Evolutionary conservation across 2,113 vertebrate genomes (phyloP).

Genomic region (Percopsis transmontana): DNA sequence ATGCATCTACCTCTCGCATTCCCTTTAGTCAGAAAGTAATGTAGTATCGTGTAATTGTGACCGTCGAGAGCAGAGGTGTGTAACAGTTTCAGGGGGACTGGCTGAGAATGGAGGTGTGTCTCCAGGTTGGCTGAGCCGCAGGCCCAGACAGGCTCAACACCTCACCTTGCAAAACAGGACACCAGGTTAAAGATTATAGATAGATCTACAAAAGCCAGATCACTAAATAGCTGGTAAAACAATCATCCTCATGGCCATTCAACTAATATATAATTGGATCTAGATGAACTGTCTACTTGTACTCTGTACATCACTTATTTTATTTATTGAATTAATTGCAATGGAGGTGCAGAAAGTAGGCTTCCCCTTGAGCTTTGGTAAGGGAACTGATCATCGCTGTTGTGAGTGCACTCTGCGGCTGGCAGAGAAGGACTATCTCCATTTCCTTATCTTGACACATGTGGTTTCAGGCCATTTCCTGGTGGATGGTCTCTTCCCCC

Average conservation of each 20-base stretch:
- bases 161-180: slow-evolving; percentile 51
- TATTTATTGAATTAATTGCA: background rate
- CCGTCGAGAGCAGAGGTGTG: slow-evolving; percentile 53
- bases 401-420: slow-evolving; percentile 11
- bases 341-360: background rate
- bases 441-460: slow-evolving; percentile 68
- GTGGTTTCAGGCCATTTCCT: slow-evolving; percentile 71
- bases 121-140: slow-evolving; percentile 37
- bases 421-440: slow-evolving; percentile 4
- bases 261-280: background rate
- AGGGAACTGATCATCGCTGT: slow-evolving; percentile 12
- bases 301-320: background rate
- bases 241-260: background rate
- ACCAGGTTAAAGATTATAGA: slow-evolving; percentile 15
- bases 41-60: slow-evolving; percentile 65
- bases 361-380: background rate
- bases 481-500: slow-evolving; percentile 36
- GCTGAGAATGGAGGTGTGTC: slow-evolving; percentile 60
- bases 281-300: background rate
- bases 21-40: slow-evolving; percentile 62
- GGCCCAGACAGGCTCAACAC: slow-evolving; percentile 49
- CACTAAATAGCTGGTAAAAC: background rate
- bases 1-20: slow-evolving; percentile 40
- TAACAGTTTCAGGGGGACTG: slow-evolving; percentile 60
- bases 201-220: background rate